Percentiles rank a stretch among this genome's conserved stretches.
phyloP scores from a whole-genome alignment of 2,888 invertebrate species.

The Amorpha juglandis region DNA sequence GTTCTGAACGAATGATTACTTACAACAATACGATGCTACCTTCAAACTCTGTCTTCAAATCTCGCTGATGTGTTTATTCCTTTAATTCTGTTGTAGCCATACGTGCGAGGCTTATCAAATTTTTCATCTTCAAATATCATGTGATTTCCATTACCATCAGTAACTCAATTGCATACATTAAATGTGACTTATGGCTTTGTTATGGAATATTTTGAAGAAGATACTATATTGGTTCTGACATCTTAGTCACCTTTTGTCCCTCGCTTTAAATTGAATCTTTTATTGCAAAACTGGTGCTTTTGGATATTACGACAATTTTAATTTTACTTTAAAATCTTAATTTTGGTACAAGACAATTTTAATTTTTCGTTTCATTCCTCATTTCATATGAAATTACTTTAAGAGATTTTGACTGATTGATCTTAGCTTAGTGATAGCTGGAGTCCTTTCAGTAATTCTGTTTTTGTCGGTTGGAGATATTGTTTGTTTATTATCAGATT shows the following conservation, averaged over 20 bases:
- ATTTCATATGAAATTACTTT: constrained; percentile 75
- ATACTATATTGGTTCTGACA: background rate
- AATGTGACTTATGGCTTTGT: background rate
- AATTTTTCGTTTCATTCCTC: constrained; percentile 84
- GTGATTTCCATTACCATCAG: background rate
- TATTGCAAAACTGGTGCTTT: constrained; percentile 78
- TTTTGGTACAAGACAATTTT: constrained; percentile 56
- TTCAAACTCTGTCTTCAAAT: background rate
- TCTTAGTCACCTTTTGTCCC: constrained; percentile 45
- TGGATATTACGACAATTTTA: constrained; percentile 70
- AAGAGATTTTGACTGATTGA: constrained; percentile 65
- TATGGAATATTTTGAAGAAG: background rate
- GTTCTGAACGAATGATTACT: background rate
- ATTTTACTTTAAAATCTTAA: constrained; percentile 54
- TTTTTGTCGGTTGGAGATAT: background rate
- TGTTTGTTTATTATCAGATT: background rate
- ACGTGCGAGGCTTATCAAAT: background rate
- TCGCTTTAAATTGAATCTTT: constrained; percentile 49
- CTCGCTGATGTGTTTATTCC: background rate
- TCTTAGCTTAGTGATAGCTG: constrained; percentile 72
- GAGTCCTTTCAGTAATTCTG: constrained; percentile 73
- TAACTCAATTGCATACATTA: background rate
- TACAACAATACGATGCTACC: background rate
- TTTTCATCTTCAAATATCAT: background rate
- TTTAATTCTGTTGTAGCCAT: background rate